Base-by-base conservation (phyloP, 2,888 invertebrate species). In the Ophion ventricosus region DNA sequence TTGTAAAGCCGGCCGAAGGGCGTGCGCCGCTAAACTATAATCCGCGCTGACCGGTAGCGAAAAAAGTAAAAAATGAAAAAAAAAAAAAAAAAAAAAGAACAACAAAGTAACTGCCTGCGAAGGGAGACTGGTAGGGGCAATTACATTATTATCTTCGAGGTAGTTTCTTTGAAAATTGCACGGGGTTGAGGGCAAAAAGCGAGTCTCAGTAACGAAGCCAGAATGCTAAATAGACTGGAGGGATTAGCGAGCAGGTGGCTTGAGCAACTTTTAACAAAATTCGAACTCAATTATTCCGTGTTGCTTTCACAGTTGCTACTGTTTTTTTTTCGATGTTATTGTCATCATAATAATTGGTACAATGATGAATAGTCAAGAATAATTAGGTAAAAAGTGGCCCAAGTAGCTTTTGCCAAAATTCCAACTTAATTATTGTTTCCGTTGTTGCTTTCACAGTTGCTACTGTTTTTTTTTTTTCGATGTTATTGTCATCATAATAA, bases 121-220 rank as follows among this genome's bases (percentile, higher is more conserved):
- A 8, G 26, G 26, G 61, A 72, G 54, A 72, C 56, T 25, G 49
- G 14, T 57, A 25, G 57, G 26, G 29, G 14, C 74, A 84, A 84
- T 84, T 81, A 81, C 81, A 81, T 81, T 73, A 78, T 84, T 84
- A 84, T 78, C 81, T 69, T 70, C 56, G 64, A 73, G 49, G 64
- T 57, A 73, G 40, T 73, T 80, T 73, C 49, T 73, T 78, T 40
- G 57, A 43, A 73, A 72, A 79, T 79, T 43, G 72, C 54, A 56
- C 20, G 49, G 49, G 63, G 23, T 35, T 26, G 49, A 43, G 56
- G 14, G n/a, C 23, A 72, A 72, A 70, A 56, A 72, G 54, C 5
- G 49, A 63, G 54, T 69, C 25, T 49, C 59, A 35, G 61, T 20
- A 56, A 70, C 23, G 49, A 26, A 26, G 26, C 43, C 64, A 49